These are phyloP conservation scores for Mnemiopsis leidyi DNA, from an alignment of 37 sponge, comb jelly and placozoan species.

Conservation along the genomic window DNA sequence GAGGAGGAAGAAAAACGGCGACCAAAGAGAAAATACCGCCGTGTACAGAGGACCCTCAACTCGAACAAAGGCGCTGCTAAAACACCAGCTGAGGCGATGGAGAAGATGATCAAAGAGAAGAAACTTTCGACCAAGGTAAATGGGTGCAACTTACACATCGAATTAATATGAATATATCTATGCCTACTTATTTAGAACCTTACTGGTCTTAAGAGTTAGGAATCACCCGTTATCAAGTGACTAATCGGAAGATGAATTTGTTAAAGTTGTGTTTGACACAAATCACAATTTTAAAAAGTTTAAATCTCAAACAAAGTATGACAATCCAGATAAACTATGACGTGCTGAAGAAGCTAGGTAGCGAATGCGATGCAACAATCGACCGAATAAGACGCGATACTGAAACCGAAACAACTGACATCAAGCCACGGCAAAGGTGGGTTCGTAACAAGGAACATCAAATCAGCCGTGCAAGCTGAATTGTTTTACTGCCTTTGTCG, in stretches of 20 bases:
- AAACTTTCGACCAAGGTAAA: slow-evolving; percentile 84
- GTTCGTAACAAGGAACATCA: background rate
- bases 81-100: slow-evolving; percentile 92
- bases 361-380: slow-evolving; percentile 45
- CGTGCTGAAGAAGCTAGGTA: slow-evolving; percentile 58
- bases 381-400: background rate
- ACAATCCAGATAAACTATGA: slow-evolving; percentile 66
- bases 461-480: background rate
- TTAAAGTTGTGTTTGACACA: no score
- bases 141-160: no score
- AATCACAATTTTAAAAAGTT: no score
- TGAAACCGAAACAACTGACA: background rate
- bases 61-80: slow-evolving; percentile 65
- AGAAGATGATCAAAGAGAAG: slow-evolving; percentile 92
- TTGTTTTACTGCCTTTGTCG: background rate
- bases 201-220: no score
- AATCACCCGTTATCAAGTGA: no score
- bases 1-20: background rate
- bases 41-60: slow-evolving; percentile 6
- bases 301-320: no score
- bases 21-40: slow-evolving; percentile 38
- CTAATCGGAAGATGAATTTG: no score
- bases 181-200: no score
- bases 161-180: no score
- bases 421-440: background rate